These are phyloP conservation scores for Platysternon megacephalum DNA, from an alignment of 2,113 vertebrate genomes.

Conservation along the genomic window DNA sequence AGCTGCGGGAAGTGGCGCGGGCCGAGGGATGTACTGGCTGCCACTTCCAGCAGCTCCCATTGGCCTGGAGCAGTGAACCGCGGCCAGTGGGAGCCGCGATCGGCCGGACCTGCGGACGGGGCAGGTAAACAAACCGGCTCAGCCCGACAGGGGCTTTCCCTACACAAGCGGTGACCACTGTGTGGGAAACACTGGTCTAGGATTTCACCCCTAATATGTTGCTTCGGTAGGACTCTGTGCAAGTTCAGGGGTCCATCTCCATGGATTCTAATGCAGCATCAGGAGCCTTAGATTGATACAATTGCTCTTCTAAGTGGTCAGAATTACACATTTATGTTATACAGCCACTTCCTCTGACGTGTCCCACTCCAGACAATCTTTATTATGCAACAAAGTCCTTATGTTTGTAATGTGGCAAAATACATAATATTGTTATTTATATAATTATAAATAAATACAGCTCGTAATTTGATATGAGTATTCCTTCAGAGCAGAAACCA, in stretches of 20 bases:
- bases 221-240: neutral
- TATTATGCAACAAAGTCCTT: constrained; percentile 63
- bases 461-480: constrained; percentile 40
- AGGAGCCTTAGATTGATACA: constrained; percentile 45
- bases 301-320: constrained; percentile 70
- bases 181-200: neutral
- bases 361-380: constrained; percentile 66
- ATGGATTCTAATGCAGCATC: constrained; percentile 51
- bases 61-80: too few species aligned
- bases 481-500: constrained; percentile 3
- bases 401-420: constrained; percentile 62
- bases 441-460: constrained; percentile 49
- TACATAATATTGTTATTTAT: constrained; percentile 46
- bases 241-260: neutral
- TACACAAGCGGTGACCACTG: too few species aligned
- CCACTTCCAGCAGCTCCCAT: too few species aligned
- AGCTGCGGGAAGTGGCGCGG: too few species aligned
- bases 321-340: constrained; percentile 72
- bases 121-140: too few species aligned
- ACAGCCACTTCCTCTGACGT: constrained; percentile 60
- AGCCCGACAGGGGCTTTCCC: too few species aligned
- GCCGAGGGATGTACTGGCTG: too few species aligned
- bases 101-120: too few species aligned
- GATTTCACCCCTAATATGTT: constrained; percentile 28
- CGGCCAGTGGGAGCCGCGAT: too few species aligned